Conservation (phyloP, 2,888 invertebrate genomes). For the Hipparchia semele region DNA sequence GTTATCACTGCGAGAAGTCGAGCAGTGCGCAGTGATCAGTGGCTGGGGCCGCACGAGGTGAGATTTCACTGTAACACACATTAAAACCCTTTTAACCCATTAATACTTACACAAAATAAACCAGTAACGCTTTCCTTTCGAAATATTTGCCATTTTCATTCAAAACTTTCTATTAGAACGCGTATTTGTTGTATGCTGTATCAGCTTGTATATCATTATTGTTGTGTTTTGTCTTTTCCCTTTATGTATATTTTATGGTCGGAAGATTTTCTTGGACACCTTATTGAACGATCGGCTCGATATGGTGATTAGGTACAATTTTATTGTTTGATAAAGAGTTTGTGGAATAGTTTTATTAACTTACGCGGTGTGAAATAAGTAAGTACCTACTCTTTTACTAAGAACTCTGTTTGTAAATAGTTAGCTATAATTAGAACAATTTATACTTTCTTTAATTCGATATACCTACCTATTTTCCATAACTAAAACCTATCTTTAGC, state of each 20-base stretch:
- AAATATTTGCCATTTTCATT: neutral
- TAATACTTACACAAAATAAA: neutral
- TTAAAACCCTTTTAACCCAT: neutral
- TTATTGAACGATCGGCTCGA: conserved; percentile 8
- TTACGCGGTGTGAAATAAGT: too few relatives aligned
- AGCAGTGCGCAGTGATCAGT: conserved; percentile 59
- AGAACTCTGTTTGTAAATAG: too few relatives aligned
- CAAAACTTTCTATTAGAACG: neutral
- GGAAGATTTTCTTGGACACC: conserved; percentile 4
- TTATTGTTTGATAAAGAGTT: neutral
- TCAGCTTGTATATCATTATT: neutral
- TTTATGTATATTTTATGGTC: conserved; percentile 2
- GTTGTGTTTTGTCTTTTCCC: neutral
- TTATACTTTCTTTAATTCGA: too few relatives aligned
- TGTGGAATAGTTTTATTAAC: neutral
- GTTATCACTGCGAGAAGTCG: conserved; percentile 13
- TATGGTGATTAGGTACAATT: conserved; percentile 7
- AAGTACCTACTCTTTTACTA: too few relatives aligned
- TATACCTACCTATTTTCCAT: too few relatives aligned
- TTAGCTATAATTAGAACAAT: too few relatives aligned
- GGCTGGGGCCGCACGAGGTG: conserved; percentile 59
- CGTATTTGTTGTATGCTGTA: neutral
- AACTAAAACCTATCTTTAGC: too few relatives aligned
- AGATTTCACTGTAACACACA: conserved; percentile 40
- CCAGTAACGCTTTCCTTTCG: neutral